Conservation (phyloP, 2,888 invertebrate species). For the Cheilosia vernalis region DNA sequence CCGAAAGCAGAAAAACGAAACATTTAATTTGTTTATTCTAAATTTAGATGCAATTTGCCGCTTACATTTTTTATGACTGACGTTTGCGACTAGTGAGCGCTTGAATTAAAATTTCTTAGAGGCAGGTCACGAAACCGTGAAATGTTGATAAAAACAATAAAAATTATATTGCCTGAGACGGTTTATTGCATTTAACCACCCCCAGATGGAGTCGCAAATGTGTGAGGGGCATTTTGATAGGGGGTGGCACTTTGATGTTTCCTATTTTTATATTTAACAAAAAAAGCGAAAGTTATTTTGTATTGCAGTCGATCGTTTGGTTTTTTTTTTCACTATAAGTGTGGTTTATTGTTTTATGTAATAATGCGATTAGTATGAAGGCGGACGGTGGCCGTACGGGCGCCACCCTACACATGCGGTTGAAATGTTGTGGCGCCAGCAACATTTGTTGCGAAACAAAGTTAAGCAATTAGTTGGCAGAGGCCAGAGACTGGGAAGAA, state of each 20-base stretch:
- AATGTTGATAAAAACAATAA: conserved; percentile 54
- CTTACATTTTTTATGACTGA: background rate
- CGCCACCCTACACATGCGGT: conserved; percentile 30
- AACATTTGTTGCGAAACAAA: conserved; percentile 59
- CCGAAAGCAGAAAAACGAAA: conserved; percentile 14
- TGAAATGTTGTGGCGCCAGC: conserved; percentile 58
- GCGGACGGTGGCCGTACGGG: background rate
- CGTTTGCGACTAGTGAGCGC: conserved; percentile 8
- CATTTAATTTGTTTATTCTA: conserved; percentile 64
- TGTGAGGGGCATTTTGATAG: background rate
- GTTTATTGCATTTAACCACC: conserved; percentile 58
- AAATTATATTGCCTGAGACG: conserved; percentile 33
- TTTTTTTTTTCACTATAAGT: background rate
- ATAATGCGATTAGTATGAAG: conserved; percentile 52
- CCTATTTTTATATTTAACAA: conserved; percentile 30
- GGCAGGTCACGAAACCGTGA: conserved; percentile 70
- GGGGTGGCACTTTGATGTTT: background rate
- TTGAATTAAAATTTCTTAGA: conserved; percentile 67
- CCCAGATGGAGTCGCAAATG: conserved; percentile 37
- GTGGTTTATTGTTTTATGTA: conserved; percentile 54
- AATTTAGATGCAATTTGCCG: conserved; percentile 66
- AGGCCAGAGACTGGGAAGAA: background rate
- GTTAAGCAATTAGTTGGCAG: conserved; percentile 49
- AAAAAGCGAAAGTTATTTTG: conserved; percentile 65
- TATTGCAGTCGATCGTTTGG: conserved; percentile 34